Conservation (phyloP, 2,113 vertebrate genomes). For the Ctenomys sociabilis region DNA sequence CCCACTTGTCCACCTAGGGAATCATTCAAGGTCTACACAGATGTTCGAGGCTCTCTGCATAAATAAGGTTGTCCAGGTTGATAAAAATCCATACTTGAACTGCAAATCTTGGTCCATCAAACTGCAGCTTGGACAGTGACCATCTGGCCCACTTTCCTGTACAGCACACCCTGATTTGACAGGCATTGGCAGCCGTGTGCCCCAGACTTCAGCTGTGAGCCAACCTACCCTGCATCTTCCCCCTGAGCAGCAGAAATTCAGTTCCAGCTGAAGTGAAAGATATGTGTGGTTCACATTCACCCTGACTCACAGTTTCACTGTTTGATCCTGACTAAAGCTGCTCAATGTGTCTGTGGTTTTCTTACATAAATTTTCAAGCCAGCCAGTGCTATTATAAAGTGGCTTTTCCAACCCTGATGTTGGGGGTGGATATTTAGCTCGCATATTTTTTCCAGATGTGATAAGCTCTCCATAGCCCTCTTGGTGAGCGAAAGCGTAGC, state of each 20-base stretch:
- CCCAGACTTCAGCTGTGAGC: neutral
- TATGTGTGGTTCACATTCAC: constrained; percentile 53
- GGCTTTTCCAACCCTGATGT: constrained; percentile 77
- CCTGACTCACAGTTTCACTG: constrained; percentile 78
- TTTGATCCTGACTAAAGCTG: constrained; percentile 76
- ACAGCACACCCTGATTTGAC: neutral
- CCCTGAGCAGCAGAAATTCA: constrained; percentile 46
- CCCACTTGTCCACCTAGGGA: constrained; percentile 18
- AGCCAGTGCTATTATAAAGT: constrained; percentile 80
- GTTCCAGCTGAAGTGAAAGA: constrained; percentile 67
- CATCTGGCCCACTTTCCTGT: neutral
- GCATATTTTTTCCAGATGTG: constrained; percentile 92
- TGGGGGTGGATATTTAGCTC: constrained; percentile 74
- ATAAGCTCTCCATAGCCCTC: constrained; percentile 91
- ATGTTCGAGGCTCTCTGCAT: constrained; percentile 11
- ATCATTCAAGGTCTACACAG: neutral
- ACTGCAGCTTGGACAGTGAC: neutral
- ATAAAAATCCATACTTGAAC: constrained; percentile 35
- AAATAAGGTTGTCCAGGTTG: constrained; percentile 33
- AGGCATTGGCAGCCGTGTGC: neutral
- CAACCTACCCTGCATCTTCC: neutral
- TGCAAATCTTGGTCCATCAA: constrained; percentile 19
- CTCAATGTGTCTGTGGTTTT: constrained; percentile 83
- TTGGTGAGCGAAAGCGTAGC: constrained; percentile 91
- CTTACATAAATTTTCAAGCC: constrained; percentile 85